Conservation (phyloP, 30 jellyfish, hydroid and myxozoan species). For the Aurelia sp. region DNA sequence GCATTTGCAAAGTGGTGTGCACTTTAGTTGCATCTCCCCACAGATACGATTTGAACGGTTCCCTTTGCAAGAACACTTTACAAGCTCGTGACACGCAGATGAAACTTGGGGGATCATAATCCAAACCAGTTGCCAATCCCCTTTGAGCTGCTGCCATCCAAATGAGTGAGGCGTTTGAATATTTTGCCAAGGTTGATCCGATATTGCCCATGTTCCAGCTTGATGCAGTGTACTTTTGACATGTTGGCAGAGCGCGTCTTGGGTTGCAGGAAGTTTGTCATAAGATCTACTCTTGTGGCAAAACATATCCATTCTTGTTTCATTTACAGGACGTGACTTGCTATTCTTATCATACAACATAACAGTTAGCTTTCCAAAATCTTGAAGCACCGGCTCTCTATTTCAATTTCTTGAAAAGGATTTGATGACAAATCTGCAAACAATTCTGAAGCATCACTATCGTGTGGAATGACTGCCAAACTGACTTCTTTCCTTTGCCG, state of each 20-base stretch:
- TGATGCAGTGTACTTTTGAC: constrained; percentile 13
- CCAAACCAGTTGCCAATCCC: constrained; percentile 18
- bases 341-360: no score
- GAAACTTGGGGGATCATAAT: constrained; percentile 21
- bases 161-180: constrained; percentile 32
- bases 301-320: no score
- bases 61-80: constrained; percentile 22
- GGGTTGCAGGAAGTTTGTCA: no score
- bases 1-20: constrained; percentile 35
- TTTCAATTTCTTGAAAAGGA: no score
- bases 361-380: no score
- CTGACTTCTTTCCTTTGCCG: no score
- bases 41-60: constrained; percentile 11
- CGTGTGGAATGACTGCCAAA: no score
- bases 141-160: constrained; percentile 37
- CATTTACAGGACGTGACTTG: no score
- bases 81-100: constrained; percentile 29
- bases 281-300: no score
- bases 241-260: not conserved
- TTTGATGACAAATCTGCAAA: no score
- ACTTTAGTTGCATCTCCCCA: constrained; percentile 28
- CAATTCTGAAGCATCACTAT: no score
- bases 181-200: constrained; percentile 17
- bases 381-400: no score
- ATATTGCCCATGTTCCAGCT: constrained; percentile 33